Evolutionary conservation across 2,797 vertebrate genomes (phyloP).

Genomic region (Martes flavigula): DNA sequence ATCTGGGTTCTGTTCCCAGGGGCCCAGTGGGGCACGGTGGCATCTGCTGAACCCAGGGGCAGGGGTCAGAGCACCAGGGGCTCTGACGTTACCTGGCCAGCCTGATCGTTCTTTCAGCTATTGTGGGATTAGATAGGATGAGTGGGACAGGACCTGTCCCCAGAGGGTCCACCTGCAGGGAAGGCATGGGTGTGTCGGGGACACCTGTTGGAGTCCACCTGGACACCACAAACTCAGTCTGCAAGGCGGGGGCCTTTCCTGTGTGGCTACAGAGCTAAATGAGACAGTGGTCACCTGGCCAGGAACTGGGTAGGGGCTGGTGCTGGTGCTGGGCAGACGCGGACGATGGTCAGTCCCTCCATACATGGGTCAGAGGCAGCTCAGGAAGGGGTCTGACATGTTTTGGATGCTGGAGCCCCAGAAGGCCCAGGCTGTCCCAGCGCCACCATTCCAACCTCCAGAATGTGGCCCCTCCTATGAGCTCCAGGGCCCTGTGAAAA

Average conservation of each 20-base stretch:
- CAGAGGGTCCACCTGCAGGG: too few species aligned
- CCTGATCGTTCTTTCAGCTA: accelerated
- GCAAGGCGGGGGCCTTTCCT: background rate
- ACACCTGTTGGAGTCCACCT: background rate
- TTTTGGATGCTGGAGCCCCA: background rate
- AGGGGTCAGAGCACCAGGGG: background rate
- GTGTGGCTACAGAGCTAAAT: background rate
- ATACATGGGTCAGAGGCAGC: background rate
- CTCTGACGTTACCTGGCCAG: background rate
- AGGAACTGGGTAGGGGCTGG: too few species aligned
- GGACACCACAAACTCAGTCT: too few species aligned
- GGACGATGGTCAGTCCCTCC: background rate
- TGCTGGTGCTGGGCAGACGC: background rate
- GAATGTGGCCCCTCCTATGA: background rate
- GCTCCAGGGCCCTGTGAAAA: background rate
- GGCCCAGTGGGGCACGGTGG: background rate
- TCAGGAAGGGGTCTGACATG: background rate
- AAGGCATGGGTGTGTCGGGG: background rate
- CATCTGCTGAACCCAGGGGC: background rate
- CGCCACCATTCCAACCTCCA: background rate
- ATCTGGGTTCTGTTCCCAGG: background rate
- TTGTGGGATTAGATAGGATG: background rate
- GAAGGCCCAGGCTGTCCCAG: background rate
- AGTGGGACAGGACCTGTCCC: background rate
- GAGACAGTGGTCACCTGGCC: background rate